Base-by-base conservation (phyloP, 2,888 invertebrate species). In the Chrysolina americana region DNA sequence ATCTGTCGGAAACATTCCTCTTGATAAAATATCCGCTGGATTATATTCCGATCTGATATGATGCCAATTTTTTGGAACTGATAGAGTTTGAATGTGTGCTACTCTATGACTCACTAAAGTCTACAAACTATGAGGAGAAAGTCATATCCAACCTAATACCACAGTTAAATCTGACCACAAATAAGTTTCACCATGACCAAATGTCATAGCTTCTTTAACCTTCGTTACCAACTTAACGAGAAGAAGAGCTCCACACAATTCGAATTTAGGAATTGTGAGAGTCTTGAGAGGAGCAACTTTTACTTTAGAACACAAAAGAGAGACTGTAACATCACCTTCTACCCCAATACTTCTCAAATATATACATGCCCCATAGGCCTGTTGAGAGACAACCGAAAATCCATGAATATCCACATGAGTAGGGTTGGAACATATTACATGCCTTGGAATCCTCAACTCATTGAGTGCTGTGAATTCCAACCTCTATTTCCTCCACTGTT, bases 351-450 rank as follows among this genome's bases (percentile, higher is more conserved):
- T n/a, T n/a, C n/a, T n/a, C n/a, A n/a, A n/a, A 65, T 79, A 79
- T 13, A 78, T 41, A 50, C 76, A 74, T 5, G 76, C 76, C 17
- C 78, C 71, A 47, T 79, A 76, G 4, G 77, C 77, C 36, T 62
- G 21, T 68, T 66, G 36, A 28, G 73, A 68, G 6, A 80, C 79
- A 72, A 79, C 81, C 11, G 70, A 62, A 70, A 80, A 81, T 5
- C 75, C 79, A 65, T 82, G 79, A 2, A 82, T n/a, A 62, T 80
- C 71, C 41, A 77, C 68, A 17, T 6, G 17, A 17, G 65, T 17
- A 11, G 44, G 48, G 19, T n/a, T n/a, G n/a, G n/a, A n/a, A n/a
- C n/a, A n/a, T n/a, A n/a, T n/a, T n/a, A n/a, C n/a, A n/a, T n/a
- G n/a, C n/a, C n/a, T n/a, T n/a, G n/a, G n/a, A n/a, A n/a, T n/a